Evolutionary conservation across 2,888 invertebrate genomes (phyloP).

Genomic region (Leptopilina syphax): DNA sequence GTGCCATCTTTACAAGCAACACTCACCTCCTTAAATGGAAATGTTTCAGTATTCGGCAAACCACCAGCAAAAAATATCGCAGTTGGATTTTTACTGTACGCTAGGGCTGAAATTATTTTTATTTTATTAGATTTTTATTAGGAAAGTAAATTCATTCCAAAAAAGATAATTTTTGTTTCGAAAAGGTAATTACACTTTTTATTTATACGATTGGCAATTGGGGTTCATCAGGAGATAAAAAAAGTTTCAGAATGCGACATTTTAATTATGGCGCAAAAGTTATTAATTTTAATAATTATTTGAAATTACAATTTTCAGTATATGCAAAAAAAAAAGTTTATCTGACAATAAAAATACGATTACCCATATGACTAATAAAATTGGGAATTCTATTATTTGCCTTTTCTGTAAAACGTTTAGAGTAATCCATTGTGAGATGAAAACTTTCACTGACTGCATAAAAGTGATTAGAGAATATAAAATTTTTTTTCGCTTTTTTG

Average conservation of each 20-base stretch:
- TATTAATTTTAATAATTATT: background rate
- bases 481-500: background rate
- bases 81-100: constrained; percentile 75
- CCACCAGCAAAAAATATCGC: constrained; percentile 83
- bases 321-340: no score
- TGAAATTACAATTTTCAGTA: background rate
- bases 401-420: constrained; percentile 75
- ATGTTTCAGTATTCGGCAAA: constrained; percentile 84
- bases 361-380: constrained; percentile 77
- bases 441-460: background rate
- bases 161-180: no score
- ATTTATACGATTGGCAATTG: no score
- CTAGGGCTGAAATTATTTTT: constrained; percentile 50
- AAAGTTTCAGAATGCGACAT: no score
- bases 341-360: constrained; percentile 60
- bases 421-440: constrained; percentile 71
- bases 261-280: no score
- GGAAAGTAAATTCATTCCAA: no score
- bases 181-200: no score
- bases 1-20: constrained; percentile 80
- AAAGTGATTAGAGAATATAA: background rate
- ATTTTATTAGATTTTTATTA: background rate
- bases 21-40: constrained; percentile 82
- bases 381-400: constrained; percentile 75
- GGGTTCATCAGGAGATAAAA: no score